Evolutionary conservation across 2,888 invertebrate genomes (phyloP), one percentile per base, ranked within the genome.

Genomic region (Cheilosia vulpina): DNA sequence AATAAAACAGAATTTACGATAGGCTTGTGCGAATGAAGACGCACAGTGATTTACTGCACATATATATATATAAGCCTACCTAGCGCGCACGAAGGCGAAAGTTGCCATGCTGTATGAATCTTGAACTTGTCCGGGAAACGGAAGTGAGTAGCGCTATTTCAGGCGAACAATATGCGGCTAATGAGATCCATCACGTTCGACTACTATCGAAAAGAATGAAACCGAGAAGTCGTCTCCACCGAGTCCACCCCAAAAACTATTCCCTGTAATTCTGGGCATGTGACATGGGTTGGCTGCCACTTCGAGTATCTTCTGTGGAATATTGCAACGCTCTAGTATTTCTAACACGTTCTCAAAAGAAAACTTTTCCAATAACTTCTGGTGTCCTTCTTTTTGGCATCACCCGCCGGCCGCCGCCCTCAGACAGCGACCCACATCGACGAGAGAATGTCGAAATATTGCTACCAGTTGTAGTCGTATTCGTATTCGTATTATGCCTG

Each of bases 281-380:
- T 65, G 65, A 53, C 53, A 79, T 52, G 66, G 66, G 50, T 15
- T 31, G 38, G 65, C 31, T 58, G 34, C 45, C 21, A 9, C 45
- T 19, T 21, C 69, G 45, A 58, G 76, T 63, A 66, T 63, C 63
- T 41, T 53, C 27, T 15, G 41, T 13, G 27, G 27, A 24, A 50
- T 76, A 85, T 79, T 79, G 79, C 83, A 75, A 62, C 63, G 72
- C 66, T 85, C 76, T 47, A 77, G 85, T 85, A 85, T 80, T 85
- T 80, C 85, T 77, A 81, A 80, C 85, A 85, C 85, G 85, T 85
- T 85, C 71, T 76, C 81, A 85, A 85, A 80, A 63, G 85, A 85
- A 85, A 85, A 85, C 85, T 85, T 85, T 85, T 85, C 85, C 85
- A 85, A 85, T 85, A 85, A 85, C 85, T 85, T 77, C 81, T 81